phyloP scores from a whole-genome alignment of 2,113 vertebrate species.

The Syngnathus typhle region DNA sequence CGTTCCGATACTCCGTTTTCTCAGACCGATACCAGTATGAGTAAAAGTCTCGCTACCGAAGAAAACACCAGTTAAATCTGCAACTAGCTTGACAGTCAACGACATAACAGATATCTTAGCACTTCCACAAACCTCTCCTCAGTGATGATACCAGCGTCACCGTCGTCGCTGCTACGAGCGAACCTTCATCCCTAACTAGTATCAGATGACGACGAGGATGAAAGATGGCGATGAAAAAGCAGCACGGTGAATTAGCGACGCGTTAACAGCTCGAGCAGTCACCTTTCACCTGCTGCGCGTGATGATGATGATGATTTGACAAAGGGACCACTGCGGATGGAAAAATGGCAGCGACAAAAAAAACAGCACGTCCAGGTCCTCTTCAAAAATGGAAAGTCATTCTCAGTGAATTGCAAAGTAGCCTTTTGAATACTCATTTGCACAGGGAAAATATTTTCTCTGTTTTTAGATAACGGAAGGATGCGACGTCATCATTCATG shows the following conservation, averaged over 20 bases:
- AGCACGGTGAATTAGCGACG: not conserved
- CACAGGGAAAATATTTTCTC: no score
- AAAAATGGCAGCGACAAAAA: not conserved
- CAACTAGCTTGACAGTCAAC: not conserved
- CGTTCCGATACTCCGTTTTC: no score
- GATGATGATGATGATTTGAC: not conserved
- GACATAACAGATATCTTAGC: not conserved
- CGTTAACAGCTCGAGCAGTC: not conserved
- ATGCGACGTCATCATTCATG: no score
- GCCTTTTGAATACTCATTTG: no score
- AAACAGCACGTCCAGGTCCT: no score
- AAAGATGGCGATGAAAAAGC: not conserved
- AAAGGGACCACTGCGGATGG: not conserved
- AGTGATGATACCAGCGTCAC: not conserved
- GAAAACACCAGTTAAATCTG: not conserved
- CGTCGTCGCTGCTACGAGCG: not conserved
- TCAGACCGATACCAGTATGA: no score
- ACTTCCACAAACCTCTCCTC: not conserved
- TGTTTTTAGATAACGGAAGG: no score
- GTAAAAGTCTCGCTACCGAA: no score
- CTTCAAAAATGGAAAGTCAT: no score
- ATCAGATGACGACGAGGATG: not conserved
- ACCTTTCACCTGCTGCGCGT: conserved; percentile 13
- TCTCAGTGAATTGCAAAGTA: not conserved
- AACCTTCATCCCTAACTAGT: not conserved